Base-by-base conservation (phyloP, 2,113 vertebrate species). In the Brachyistius frenatus region DNA sequence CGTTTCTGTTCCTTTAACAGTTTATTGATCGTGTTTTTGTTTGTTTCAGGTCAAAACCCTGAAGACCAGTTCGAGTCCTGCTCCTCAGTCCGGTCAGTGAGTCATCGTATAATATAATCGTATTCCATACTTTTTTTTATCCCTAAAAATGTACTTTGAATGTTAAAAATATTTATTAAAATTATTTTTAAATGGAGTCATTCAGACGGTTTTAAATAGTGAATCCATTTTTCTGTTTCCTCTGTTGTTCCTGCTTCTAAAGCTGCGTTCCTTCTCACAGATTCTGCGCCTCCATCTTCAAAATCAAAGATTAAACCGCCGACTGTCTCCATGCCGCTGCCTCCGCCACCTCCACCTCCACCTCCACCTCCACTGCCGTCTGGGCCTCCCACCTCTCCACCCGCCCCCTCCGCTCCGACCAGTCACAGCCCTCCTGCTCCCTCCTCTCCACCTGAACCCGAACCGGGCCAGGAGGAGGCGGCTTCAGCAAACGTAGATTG, bases 41-140 rank as follows among this genome's bases (percentile, higher is more conserved):
- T 85, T 66, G n/a, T 85, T 55, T 3, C 89, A 95, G 94, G 84
- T 93, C 35, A 94, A 93, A 90, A 80, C 91, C 54, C 65, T 91
- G 69, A 94, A 89, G 84, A 93, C 49, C 60, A 87, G 52, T 69
- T 72, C 82, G 52, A 69, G 41, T 69, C 46, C 88, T 56, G 74
- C 79, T 72, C 39, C 83, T 76, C 82, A 75, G 4, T 76, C 92
- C 86, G 94, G 94, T 95, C 44, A 66, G 93, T 91, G 44, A 44
- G 53, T 72, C 9, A 23, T 15, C 3, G 4, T 14, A n/a, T 2
- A 11, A 11, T 13, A 13, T 13, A 13, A 44, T 44, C 0, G 13
- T 13, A 41, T 13, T 30, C n/a, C 4, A 23, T 9, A 1, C 9
- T n/a, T 5, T 36, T 36, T n/a, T 6, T 54, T 5, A 23, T 13